Evolutionary conservation across 2,113 vertebrate genomes (phyloP).

Genomic region (Eclectus roratus): DNA sequence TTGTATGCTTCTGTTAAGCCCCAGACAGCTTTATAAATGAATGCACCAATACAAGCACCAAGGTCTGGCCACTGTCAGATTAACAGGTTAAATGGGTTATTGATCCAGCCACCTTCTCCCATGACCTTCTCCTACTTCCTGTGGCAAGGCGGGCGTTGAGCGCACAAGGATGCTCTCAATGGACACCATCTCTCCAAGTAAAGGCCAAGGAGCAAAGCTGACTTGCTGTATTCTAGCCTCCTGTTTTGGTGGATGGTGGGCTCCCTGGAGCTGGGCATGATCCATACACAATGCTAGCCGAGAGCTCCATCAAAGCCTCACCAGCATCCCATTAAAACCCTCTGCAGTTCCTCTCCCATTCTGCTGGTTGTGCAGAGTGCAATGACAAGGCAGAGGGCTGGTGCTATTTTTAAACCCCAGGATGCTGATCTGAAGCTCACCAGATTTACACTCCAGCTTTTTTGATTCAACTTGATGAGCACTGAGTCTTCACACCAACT

Average conservation of each 20-base stretch:
- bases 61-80: neutral
- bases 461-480: constrained; percentile 14
- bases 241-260: neutral
- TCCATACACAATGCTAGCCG: neutral
- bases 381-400: neutral
- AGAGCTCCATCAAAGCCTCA: neutral
- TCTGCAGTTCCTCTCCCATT: neutral
- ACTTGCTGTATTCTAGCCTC: neutral
- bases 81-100: neutral
- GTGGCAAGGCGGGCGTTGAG: neutral
- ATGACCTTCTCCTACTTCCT: neutral
- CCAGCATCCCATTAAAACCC: neutral
- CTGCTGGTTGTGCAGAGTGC: neutral
- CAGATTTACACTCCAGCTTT: constrained; percentile 9
- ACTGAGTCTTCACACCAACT: neutral
- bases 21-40: neutral
- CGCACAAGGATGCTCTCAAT: neutral
- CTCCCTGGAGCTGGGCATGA: neutral
- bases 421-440: neutral
- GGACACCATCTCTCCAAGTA: neutral
- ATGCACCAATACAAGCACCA: neutral
- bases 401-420: neutral
- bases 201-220: neutral
- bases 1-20: neutral
- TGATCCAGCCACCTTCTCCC: neutral